These are phyloP conservation scores for Mungos mungo DNA, from an alignment of 2,113 vertebrate genomes.

Conservation along the genomic window DNA sequence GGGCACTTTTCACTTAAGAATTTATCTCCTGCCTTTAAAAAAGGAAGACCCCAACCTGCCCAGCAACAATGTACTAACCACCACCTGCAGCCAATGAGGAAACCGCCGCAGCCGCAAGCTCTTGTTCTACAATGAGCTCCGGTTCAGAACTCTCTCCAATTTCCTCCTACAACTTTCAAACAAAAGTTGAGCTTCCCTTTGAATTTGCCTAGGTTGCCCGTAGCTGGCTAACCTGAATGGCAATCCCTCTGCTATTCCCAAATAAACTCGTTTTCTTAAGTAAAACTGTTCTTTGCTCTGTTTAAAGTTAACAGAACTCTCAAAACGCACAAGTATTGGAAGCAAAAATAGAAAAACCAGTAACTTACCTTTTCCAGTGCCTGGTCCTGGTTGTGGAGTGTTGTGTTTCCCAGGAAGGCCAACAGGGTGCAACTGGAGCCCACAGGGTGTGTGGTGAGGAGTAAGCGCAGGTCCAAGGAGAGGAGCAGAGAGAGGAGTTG, in stretches of 20 bases:
- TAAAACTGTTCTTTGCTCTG: not conserved
- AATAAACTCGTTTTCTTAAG: not conserved
- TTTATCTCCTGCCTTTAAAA: not conserved
- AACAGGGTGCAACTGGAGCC: too few species aligned
- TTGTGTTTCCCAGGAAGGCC: not conserved
- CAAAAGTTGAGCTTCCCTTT: not conserved
- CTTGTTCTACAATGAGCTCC: not conserved
- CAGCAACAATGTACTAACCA: not conserved
- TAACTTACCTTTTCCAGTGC: not conserved
- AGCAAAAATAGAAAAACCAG: not conserved
- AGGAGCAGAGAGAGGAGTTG: accelerated
- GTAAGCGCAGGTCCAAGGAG: not conserved
- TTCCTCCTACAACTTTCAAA: not conserved
- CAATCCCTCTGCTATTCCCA: not conserved
- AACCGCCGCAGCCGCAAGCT: not conserved
- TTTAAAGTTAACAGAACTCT: not conserved
- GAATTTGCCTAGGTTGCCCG: not conserved
- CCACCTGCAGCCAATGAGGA: not conserved
- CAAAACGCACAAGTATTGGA: not conserved
- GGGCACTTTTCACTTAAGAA: not conserved
- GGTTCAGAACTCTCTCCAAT: not conserved
- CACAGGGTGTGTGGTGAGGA: accelerated
- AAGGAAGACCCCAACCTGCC: not conserved
- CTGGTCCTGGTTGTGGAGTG: too few species aligned
- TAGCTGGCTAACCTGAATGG: not conserved